Evolutionary conservation across 2,113 vertebrate species (phyloP).

Genomic region (Egretta garzetta): DNA sequence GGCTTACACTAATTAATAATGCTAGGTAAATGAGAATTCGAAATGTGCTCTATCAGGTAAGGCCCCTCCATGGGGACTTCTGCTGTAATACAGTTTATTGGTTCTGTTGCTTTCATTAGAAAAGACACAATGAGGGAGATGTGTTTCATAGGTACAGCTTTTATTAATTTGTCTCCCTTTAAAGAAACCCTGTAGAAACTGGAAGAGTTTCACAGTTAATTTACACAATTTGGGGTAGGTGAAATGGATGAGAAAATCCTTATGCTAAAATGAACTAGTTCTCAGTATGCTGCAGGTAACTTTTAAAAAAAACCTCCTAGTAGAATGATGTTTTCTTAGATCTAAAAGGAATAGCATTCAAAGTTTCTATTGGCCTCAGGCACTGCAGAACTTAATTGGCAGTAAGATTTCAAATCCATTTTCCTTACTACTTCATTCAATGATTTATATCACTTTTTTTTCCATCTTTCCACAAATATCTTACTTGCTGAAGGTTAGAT

Average conservation of each 20-base stretch:
- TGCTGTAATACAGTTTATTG: not conserved
- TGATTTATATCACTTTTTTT: not conserved
- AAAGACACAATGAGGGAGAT: not conserved
- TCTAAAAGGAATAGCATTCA: not conserved
- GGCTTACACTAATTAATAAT: not conserved
- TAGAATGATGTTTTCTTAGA: not conserved
- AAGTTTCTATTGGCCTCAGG: not conserved
- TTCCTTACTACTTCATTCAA: not conserved
- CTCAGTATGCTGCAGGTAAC: not conserved
- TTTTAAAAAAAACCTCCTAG: not conserved
- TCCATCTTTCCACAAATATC: not conserved
- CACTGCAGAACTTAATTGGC: not conserved
- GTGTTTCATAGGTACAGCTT: not conserved
- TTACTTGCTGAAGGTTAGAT: not conserved
- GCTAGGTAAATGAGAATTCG: not conserved
- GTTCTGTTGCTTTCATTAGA: not conserved
- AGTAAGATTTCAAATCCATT: not conserved
- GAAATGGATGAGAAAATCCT: not conserved
- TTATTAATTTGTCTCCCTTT: not conserved
- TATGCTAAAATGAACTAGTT: not conserved
- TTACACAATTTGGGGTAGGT: not conserved
- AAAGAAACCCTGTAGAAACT: not conserved
- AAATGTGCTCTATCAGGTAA: not conserved
- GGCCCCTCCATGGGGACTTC: fast-evolving
- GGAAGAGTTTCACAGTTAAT: not conserved